Base-by-base conservation (phyloP, 2,113 vertebrate genomes). In the Tor tambroides region DNA sequence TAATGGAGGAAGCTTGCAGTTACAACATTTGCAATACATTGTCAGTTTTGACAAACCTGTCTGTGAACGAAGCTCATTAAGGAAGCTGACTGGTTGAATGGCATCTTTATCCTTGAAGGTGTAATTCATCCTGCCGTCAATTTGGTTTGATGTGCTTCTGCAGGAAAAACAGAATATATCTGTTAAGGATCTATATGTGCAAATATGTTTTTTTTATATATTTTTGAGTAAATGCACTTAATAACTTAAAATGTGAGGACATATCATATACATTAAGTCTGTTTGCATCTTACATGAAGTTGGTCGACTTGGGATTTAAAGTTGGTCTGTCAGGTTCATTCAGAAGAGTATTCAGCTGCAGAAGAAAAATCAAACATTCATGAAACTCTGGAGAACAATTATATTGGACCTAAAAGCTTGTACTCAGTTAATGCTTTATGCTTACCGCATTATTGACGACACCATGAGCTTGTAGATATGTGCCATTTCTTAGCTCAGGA, bases 331-430 rank as follows among this genome's bases (percentile, higher is more conserved):
- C 49, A 51, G 49, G 49, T 17, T 51, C 49, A 17, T 51, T 51
- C 49, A 51, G 49, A 51, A 51, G 49, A 51, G 14, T 41, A 21
- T 88, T 88, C 19, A 88, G 12, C 87, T 88, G 67, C 9, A 51
- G 21, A 14, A 6, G 15, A 38, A 14, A 61, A 49, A 49, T 9
- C 17, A 54, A 79, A 54, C 6, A 15, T 28, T 59, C 17, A 59
- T 80, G 17, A 46, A 43, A 67, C 23, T 65, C 32, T 63, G 35
- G 8, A 23, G 8, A 80, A 59, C 26, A 6, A 2, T 80, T 32
- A 15, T 5, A 56, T 2, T 35, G 28, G 28, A 54, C 26, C 7
- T 9, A 46, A 46, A 67, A 14, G 21, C 6, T 3, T 10, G 10
- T 67, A 46, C 11, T 10, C 11, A 12, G 11, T 46, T 46, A 12